Evolutionary conservation across 2,888 invertebrate genomes (phyloP).

Genomic region (Pandemis cinnamomeana): DNA sequence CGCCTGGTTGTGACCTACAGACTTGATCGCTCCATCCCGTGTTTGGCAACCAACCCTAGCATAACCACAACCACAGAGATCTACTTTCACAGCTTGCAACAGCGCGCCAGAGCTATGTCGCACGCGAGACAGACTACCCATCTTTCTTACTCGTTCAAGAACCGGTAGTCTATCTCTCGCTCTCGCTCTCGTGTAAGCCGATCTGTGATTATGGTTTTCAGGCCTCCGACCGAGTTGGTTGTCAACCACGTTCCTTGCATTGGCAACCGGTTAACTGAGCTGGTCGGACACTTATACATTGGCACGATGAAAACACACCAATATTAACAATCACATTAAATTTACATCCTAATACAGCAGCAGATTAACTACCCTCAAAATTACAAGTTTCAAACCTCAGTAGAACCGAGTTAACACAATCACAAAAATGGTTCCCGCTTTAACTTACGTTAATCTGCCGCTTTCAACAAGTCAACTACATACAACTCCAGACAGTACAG

Average conservation of each 20-base stretch:
- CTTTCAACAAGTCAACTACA: background rate
- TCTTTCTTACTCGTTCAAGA: too few species aligned
- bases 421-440: background rate
- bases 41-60: constrained; percentile 3
- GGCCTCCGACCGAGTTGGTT: background rate
- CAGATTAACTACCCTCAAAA: constrained; percentile 23
- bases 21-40: constrained; percentile 16
- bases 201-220: too few species aligned
- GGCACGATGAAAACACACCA: constrained; percentile 39
- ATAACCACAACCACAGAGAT: background rate
- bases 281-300: constrained; percentile 14
- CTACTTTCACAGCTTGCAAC: background rate
- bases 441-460: background rate
- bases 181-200: too few species aligned
- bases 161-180: too few species aligned
- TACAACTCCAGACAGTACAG: background rate
- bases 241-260: constrained; percentile 20
- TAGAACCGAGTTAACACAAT: background rate
- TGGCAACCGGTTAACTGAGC: constrained; percentile 25
- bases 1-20: constrained; percentile 37
- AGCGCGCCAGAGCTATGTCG: too few species aligned
- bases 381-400: background rate
- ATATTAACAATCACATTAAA: constrained; percentile 36
- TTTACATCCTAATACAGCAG: constrained; percentile 14
- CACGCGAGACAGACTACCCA: too few species aligned